Conservation (phyloP, 1,140 invertebrate species). For the Plodia interpunctella region DNA sequence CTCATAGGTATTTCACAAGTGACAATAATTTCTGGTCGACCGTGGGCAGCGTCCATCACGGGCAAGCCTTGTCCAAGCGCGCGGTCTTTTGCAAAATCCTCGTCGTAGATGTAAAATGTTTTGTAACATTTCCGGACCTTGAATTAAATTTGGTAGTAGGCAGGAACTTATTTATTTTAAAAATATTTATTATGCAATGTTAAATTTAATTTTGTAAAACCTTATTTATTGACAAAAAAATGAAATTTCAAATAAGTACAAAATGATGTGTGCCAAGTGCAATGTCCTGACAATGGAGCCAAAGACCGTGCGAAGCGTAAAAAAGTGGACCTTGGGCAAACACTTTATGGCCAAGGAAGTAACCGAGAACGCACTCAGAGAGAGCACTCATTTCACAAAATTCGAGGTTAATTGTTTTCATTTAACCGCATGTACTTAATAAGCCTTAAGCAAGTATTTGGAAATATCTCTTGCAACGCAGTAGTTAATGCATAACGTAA, state of each 20-base stretch:
- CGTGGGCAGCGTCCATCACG: constrained; percentile 2
- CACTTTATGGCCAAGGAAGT: too few relatives aligned
- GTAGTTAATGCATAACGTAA: neutral
- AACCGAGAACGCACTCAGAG: too few relatives aligned
- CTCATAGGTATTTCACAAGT: neutral
- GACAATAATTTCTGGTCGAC: neutral
- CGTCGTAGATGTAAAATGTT: neutral
- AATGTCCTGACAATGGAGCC: too few relatives aligned
- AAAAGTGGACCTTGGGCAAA: too few relatives aligned
- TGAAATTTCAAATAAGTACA: too few relatives aligned
- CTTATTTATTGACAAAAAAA: too few relatives aligned
- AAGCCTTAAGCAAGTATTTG: neutral
- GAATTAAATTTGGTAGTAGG: neutral
- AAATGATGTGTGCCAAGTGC: too few relatives aligned
- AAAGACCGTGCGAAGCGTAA: too few relatives aligned
- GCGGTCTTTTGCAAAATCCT: neutral
- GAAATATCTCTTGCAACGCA: neutral
- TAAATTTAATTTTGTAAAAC: too few relatives aligned
- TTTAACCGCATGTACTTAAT: neutral
- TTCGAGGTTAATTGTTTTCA: too few relatives aligned
- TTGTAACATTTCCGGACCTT: neutral
- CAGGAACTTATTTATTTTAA: neutral
- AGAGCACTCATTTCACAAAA: too few relatives aligned
- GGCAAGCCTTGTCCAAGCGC: neutral
- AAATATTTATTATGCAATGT: neutral